Conservation (phyloP, 2,113 vertebrate genomes). For the Pelvicachromis taeniatus region DNA sequence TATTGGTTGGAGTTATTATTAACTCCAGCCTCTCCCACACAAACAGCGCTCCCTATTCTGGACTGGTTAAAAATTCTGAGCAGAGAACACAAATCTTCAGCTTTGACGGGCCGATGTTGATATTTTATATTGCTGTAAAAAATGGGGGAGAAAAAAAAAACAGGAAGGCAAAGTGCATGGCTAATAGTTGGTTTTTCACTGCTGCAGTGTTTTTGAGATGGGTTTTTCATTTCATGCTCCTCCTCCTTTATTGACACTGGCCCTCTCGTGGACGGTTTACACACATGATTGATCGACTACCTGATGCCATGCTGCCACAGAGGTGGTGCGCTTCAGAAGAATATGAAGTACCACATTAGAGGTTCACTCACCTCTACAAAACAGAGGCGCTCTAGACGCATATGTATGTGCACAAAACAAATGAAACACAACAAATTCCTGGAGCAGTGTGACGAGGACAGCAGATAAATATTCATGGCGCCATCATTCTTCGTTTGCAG, state of each 20-base stretch:
- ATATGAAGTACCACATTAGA: constrained; percentile 35
- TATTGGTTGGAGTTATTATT: background rate
- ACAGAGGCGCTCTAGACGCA: constrained; percentile 9
- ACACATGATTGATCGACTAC: constrained; percentile 31
- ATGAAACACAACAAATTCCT: constrained; percentile 1
- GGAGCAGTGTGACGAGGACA: background rate
- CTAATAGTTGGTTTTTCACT: background rate
- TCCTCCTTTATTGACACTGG: constrained; percentile 27
- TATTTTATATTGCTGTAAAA: background rate
- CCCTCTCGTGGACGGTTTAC: constrained; percentile 17
- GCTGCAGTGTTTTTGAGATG: background rate
- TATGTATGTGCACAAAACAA: constrained; percentile 30
- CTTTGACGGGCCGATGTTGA: background rate
- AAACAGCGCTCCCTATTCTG: background rate
- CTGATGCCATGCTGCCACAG: constrained; percentile 2
- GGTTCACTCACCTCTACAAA: constrained; percentile 34
- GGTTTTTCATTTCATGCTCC: constrained; percentile 25
- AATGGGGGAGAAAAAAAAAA: background rate
- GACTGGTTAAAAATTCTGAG: background rate
- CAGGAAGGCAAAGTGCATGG: background rate
- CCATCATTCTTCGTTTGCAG: constrained; percentile 25
- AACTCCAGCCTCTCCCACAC: background rate
- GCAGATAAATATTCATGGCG: constrained; percentile 40
- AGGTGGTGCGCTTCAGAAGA: background rate
- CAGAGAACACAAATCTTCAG: background rate